phyloP scores from a whole-genome alignment of 2,113 vertebrate genomes.

The Trematomus loennbergii region DNA sequence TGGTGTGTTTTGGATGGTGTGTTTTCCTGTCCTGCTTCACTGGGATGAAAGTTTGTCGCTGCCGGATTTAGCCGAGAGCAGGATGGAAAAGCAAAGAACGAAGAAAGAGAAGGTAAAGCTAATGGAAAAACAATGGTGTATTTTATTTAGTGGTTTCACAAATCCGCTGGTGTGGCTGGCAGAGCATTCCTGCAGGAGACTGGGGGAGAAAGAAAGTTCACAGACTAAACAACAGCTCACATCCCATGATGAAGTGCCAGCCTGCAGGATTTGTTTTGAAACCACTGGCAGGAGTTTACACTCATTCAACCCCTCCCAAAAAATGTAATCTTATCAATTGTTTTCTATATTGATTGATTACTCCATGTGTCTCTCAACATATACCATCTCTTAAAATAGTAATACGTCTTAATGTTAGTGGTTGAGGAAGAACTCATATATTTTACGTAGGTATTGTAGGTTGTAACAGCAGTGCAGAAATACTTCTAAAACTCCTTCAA shows the following conservation, averaged over 20 bases:
- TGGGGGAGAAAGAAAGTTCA: slow-evolving; percentile 1
- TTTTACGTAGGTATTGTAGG: neutral
- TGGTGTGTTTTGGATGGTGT: slow-evolving; percentile 6
- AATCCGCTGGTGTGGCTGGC: neutral
- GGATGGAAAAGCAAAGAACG: slow-evolving; percentile 81
- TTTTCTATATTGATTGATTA: neutral
- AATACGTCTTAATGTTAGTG: neutral
- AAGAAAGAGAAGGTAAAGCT: slow-evolving; percentile 83
- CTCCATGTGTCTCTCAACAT: neutral
- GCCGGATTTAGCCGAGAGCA: slow-evolving; percentile 65
- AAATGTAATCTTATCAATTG: neutral
- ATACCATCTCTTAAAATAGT: neutral
- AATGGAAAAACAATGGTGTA: neutral
- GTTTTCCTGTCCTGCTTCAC: slow-evolving; percentile 56
- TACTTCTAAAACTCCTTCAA: neutral
- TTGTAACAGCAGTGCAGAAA: neutral
- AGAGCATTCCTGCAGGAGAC: neutral
- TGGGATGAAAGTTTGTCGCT: slow-evolving; percentile 79
- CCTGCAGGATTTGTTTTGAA: neutral
- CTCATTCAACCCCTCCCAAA: neutral
- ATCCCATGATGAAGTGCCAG: neutral
- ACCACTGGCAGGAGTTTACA: neutral
- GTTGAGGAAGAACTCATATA: neutral
- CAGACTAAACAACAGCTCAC: slow-evolving; percentile 1
- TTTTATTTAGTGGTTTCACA: neutral